These are phyloP conservation scores for Alligator mississippiensis DNA, from an alignment of 2,113 vertebrate species.

Conservation along the genomic window DNA sequence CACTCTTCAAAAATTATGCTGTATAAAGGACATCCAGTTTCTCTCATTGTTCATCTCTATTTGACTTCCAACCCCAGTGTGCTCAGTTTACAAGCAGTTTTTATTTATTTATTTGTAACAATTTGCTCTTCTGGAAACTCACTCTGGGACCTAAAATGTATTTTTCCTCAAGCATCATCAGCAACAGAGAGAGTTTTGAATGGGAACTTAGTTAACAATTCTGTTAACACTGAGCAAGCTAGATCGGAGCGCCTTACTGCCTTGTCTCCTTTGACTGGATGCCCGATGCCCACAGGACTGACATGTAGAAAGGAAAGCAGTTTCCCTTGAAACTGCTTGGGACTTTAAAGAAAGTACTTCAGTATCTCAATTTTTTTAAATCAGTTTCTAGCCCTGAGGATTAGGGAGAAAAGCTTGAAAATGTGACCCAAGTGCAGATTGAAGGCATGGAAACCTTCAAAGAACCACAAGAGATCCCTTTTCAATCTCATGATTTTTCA, in stretches of 20 bases:
- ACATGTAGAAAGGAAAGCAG: not conserved
- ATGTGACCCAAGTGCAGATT: not conserved
- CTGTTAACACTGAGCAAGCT: not conserved
- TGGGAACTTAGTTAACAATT: not conserved
- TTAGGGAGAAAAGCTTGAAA: not conserved
- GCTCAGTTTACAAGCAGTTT: not conserved
- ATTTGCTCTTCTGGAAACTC: not conserved
- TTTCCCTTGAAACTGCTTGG: no score
- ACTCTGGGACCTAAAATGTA: not conserved
- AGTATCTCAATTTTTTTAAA: not conserved
- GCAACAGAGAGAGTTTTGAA: not conserved
- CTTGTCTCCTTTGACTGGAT: not conserved
- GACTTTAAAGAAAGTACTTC: not conserved
- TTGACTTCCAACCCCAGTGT: not conserved
- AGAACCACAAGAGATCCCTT: not conserved
- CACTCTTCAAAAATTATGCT: not conserved
- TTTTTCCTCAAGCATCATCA: not conserved
- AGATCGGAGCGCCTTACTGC: not conserved
- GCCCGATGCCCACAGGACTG: not conserved
- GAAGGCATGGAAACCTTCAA: not conserved
- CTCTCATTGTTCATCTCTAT: not conserved
- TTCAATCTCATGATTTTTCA: not conserved
- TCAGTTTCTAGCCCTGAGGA: not conserved
- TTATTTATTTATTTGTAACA: not conserved
- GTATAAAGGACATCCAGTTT: not conserved